A percentile compares a stretch with the other conserved stretches of the same genome.
Evolutionary conservation across 2,113 vertebrate genomes (phyloP).

Genomic region (Antigone vipio): DNA sequence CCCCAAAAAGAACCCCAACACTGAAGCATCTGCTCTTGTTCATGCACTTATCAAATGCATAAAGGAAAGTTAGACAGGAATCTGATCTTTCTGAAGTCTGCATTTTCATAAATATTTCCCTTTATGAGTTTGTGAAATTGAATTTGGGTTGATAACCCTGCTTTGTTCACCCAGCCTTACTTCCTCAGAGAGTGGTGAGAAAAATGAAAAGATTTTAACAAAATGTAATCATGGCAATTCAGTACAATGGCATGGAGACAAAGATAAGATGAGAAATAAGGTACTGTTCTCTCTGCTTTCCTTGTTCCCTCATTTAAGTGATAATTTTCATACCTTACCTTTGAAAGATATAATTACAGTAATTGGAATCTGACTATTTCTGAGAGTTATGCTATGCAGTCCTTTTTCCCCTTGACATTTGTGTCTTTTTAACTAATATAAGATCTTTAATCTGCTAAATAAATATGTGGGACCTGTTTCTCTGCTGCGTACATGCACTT

Average conservation of each 20-base stretch:
- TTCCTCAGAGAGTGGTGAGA: slow-evolving; percentile 14
- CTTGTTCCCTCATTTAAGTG: slow-evolving; percentile 33
- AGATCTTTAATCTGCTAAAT: slow-evolving; percentile 54
- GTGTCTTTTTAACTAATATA: slow-evolving; percentile 54
- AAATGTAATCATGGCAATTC: slow-evolving; percentile 63
- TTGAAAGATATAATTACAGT: slow-evolving; percentile 75
- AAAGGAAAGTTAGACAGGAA: neutral
- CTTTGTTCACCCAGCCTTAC: slow-evolving; percentile 52
- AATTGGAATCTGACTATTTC: slow-evolving; percentile 68
- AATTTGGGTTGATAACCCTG: slow-evolving; percentile 41
- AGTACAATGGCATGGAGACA: slow-evolving; percentile 47
- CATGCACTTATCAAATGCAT: neutral
- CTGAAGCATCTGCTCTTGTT: neutral
- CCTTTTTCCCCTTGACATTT: slow-evolving; percentile 30
- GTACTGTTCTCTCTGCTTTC: slow-evolving; percentile 24
- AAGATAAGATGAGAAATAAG: slow-evolving; percentile 67
- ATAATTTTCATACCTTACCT: slow-evolving; percentile 59
- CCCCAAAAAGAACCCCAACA: neutral
- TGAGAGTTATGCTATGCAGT: slow-evolving; percentile 33
- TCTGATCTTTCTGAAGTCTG: slow-evolving; percentile 28
- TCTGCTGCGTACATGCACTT: neutral
- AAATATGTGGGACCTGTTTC: neutral
- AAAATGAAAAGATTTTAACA: slow-evolving; percentile 51
- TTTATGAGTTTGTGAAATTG: slow-evolving; percentile 41
- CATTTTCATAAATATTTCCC: slow-evolving; percentile 54